A percentile compares a stretch with the other conserved stretches of the same genome.
Evolutionary conservation across 2,888 invertebrate species (phyloP).

Genomic region (Calliphora vomitoria): DNA sequence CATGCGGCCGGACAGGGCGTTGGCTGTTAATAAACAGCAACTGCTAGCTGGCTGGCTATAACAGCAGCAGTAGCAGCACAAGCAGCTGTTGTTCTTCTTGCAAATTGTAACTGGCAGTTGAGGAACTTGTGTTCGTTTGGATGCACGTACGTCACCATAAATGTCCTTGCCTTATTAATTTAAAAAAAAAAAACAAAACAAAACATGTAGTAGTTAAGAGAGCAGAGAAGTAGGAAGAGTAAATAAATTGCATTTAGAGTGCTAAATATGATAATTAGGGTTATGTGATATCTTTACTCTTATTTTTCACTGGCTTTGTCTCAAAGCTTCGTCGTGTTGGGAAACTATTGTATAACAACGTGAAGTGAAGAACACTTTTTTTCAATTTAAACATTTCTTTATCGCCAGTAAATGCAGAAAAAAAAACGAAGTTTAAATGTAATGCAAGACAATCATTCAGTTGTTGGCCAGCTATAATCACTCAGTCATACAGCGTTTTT

Average conservation of each 20-base stretch:
- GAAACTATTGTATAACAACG: constrained; percentile 30
- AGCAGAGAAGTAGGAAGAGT: constrained; percentile 28
- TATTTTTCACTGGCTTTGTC: constrained; percentile 5
- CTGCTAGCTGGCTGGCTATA: background rate
- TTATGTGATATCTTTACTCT: constrained; percentile 77
- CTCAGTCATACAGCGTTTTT: constrained; percentile 36
- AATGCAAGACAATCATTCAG: constrained; percentile 43
- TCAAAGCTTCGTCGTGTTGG: background rate
- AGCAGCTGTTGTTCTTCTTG: constrained; percentile 41
- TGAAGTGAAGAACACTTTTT: constrained; percentile 45
- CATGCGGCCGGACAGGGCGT: constrained; percentile 54
- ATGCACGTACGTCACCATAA: constrained; percentile 59
- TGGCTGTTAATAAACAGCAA: constrained; percentile 54
- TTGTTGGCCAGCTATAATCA: constrained; percentile 47
- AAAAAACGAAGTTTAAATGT: constrained; percentile 10
- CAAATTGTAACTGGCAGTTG: constrained; percentile 13
- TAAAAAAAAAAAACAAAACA: constrained; percentile 24
- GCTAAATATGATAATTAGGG: constrained; percentile 84
- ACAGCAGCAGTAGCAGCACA: background rate
- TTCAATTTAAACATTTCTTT: constrained; percentile 62
- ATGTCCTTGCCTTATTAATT: constrained; percentile 77
- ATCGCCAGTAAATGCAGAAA: constrained; percentile 43
- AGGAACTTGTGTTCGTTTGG: constrained; percentile 34
- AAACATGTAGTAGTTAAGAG: background rate
- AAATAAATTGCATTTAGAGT: constrained; percentile 82